A percentile compares a stretch with the other conserved stretches of the same genome.
Evolutionary conservation across 2,113 vertebrate species (phyloP).

Genomic region (Bostrychus sinensis): DNA sequence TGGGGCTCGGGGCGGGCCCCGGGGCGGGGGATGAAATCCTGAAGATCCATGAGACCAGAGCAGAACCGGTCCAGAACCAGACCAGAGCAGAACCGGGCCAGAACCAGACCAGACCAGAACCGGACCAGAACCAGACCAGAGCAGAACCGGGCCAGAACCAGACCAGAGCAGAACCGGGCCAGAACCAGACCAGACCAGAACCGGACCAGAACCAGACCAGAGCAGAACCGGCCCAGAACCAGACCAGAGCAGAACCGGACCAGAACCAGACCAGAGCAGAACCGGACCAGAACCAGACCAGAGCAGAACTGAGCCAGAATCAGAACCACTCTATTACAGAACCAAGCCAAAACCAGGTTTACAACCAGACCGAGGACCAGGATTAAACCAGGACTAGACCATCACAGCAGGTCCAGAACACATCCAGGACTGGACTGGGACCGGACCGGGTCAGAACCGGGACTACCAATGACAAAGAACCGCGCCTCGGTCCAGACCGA

Average conservation of each 20-base stretch:
- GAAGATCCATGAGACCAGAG: background rate
- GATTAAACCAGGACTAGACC: background rate
- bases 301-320: background rate
- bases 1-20: background rate
- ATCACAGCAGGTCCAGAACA: background rate
- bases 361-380: no score
- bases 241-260: background rate
- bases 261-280: background rate
- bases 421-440: background rate
- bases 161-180: no score
- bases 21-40: no score
- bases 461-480: background rate
- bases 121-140: background rate
- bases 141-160: background rate
- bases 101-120: background rate
- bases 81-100: background rate
- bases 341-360: background rate
- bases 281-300: background rate
- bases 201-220: constrained; percentile 70
- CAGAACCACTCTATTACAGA: background rate
- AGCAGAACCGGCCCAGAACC: background rate
- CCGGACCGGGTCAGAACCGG: background rate
- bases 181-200: background rate
- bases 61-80: background rate
- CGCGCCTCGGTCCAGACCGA: background rate